Conservation (phyloP, 2,113 vertebrate genomes). For the Triplophysa rosa region DNA sequence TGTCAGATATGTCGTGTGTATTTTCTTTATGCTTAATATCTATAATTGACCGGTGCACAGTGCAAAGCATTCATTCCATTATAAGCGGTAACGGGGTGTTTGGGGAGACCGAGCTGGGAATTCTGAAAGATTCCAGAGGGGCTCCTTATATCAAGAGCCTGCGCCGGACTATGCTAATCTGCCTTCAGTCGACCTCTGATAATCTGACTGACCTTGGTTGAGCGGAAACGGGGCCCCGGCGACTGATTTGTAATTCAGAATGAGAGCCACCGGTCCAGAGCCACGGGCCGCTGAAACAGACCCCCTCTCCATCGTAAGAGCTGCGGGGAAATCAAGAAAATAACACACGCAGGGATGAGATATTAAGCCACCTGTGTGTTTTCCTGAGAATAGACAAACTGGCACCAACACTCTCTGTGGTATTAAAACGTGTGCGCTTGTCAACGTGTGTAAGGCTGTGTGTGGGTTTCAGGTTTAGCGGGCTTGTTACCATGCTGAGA, state of each 20-base stretch:
- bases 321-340: slow-evolving; percentile 57
- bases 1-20: slow-evolving; percentile 2
- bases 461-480: slow-evolving; percentile 52
- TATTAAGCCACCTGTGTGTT: slow-evolving; percentile 50
- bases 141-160: slow-evolving; percentile 83
- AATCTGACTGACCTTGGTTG: slow-evolving; percentile 93
- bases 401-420: neutral
- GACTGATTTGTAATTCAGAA: slow-evolving; percentile 95
- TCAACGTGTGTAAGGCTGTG: neutral
- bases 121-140: slow-evolving; percentile 30
- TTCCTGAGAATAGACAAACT: neutral
- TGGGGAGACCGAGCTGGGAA: slow-evolving; percentile 37
- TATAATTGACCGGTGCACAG: slow-evolving; percentile 39
- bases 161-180: slow-evolving; percentile 91
- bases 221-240: slow-evolving; percentile 75
- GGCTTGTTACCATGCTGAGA: slow-evolving; percentile 70
- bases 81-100: slow-evolving; percentile 25
- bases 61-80: slow-evolving; percentile 45
- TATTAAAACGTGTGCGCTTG: neutral
- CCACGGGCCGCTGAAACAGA: slow-evolving; percentile 64
- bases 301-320: slow-evolving; percentile 17
- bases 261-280: slow-evolving; percentile 78
- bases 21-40: slow-evolving; percentile 38
- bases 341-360: slow-evolving; percentile 51
- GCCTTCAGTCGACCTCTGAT: slow-evolving; percentile 85